Percentiles rank a stretch among this genome's conserved stretches.
Conservation (phyloP, 2,888 invertebrate species). For the Drosophila limbata region DNA sequence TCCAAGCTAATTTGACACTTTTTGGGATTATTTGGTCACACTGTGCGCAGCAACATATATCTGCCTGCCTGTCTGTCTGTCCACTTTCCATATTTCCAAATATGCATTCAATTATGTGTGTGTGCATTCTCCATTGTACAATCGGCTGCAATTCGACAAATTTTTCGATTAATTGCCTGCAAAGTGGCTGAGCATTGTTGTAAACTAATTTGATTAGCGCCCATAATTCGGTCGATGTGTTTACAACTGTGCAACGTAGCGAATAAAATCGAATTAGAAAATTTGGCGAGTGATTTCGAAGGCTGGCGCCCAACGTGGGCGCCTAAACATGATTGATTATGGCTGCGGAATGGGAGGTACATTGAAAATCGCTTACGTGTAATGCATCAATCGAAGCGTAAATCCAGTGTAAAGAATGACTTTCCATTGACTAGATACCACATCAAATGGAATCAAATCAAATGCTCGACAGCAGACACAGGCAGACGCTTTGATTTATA, state of each 20-base stretch:
- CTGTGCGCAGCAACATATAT: too few relatives aligned
- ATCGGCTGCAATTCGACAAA: slow-evolving; percentile 19
- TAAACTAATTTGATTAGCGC: slow-evolving; percentile 56
- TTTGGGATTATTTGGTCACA: slow-evolving; percentile 34
- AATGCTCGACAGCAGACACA: slow-evolving; percentile 15
- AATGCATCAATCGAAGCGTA: slow-evolving; percentile 33
- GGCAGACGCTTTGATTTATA: slow-evolving; percentile 32
- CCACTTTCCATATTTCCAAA: slow-evolving; percentile 5
- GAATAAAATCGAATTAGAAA: slow-evolving; percentile 26
- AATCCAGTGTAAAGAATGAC: slow-evolving; percentile 15
- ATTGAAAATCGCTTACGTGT: slow-evolving; percentile 51
- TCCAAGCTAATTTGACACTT: slow-evolving; percentile 21
- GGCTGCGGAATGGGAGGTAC: slow-evolving; percentile 27
- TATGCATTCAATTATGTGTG: neutral
- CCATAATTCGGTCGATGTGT: slow-evolving; percentile 8
- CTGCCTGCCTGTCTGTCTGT: neutral
- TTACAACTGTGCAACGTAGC: slow-evolving; percentile 28
- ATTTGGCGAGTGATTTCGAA: slow-evolving; percentile 12
- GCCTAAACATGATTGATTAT: slow-evolving; percentile 30
- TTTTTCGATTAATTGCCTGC: slow-evolving; percentile 60
- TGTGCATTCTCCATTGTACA: neutral
- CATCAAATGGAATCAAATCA: slow-evolving; percentile 13
- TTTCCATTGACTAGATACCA: slow-evolving; percentile 7
- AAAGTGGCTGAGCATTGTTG: slow-evolving; percentile 45
- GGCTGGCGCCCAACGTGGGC: slow-evolving; percentile 5